Evolutionary conservation across 1,140 invertebrate genomes (phyloP), one percentile per base, ranked within the genome.

Genomic region (Pinna nobilis): DNA sequence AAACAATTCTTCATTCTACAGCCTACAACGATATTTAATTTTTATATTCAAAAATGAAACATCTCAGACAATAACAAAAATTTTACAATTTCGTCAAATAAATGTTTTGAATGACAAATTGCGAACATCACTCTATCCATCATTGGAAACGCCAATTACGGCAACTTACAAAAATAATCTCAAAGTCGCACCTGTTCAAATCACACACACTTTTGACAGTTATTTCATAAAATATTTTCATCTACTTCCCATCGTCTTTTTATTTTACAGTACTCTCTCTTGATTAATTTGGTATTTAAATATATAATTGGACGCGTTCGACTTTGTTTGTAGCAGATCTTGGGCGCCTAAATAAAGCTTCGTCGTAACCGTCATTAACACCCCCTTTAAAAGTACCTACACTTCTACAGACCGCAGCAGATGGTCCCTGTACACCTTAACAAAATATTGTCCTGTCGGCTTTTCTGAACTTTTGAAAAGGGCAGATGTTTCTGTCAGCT

Each of bases 401-500:
- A 59, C n/a, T n/a, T 59, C 18, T 59, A 59, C 25, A 63, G 44
- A 63, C 39, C 59, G 59, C 59, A 35, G 59, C 59, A 63, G 59
- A 63, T 63, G 59, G 59, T 35, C 7, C 18, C 25, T 25, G 59
- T n/a, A 41, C 39, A 44, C 59, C 28, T 37, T 25, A 41, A 41
- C 59, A 63, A 63, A 63, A 30, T 63, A 37, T 59, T 59, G 59
- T 63, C 59, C 33, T 63, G 28, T 63, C 39, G 33, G 37, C 59
- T 63, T 35, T 63, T 32, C 35, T 37, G 39, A 63, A 32, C 33
- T 63, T 30, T 66, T 35, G 30, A 66, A 59, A 59, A 59, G 37
- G 63, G 63, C 70, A 72, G 70, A 53, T 72, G 70, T 71, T 71
- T 60, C 51, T 32, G 63, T 32, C 20, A 55, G 35, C 51, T 61